Evolutionary conservation across 2,113 vertebrate species (phyloP).

Genomic region (Coregonus clupeaformis): DNA sequence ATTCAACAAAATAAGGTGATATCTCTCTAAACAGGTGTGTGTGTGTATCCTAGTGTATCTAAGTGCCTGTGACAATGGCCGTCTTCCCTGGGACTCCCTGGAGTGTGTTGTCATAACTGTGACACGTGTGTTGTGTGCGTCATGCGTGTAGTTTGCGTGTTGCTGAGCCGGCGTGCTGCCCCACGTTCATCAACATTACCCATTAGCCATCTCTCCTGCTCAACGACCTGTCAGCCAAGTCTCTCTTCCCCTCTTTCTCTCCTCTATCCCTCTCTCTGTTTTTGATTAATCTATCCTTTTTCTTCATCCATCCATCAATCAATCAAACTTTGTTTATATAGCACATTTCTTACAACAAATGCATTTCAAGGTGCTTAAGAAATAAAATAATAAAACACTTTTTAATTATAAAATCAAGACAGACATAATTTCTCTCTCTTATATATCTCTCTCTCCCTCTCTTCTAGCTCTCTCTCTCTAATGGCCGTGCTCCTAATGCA

Average conservation of each 20-base stretch:
- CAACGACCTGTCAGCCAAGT: constrained; percentile 1
- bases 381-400: too few relatives aligned
- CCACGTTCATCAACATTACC: not conserved
- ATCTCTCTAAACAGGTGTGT: not conserved
- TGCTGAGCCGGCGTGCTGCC: not conserved
- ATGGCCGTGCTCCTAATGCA: too few relatives aligned
- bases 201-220: constrained; percentile 2
- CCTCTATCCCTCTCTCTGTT: constrained; percentile 23
- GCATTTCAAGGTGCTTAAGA: too few relatives aligned
- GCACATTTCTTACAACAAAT: too few relatives aligned
- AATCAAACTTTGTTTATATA: too few relatives aligned
- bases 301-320: constrained; percentile 6
- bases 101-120: not conserved
- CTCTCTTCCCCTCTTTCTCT: constrained; percentile 32
- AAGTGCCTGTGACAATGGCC: not conserved
- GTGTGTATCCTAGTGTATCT: not conserved
- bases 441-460: too few relatives aligned
- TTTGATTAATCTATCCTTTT: too few relatives aligned
- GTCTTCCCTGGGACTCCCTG: not conserved
- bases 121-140: not conserved
- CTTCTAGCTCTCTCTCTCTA: too few relatives aligned
- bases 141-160: not conserved
- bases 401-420: too few relatives aligned
- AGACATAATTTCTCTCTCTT: too few relatives aligned
- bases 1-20: not conserved